These are phyloP conservation scores for Epinephelus fuscoguttatus DNA, from an alignment of 2,113 vertebrate species.

Conservation along the genomic window DNA sequence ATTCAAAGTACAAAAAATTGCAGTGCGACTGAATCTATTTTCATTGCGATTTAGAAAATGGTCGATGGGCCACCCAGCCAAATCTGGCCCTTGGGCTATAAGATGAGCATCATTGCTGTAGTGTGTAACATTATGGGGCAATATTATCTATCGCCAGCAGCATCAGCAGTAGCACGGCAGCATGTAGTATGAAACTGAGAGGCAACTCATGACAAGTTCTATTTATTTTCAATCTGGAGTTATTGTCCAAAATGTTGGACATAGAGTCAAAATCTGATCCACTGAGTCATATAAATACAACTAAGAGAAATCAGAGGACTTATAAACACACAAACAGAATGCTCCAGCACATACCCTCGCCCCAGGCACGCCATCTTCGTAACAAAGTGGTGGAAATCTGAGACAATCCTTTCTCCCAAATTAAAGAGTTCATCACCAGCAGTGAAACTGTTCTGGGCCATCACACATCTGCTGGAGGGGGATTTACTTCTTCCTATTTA, in stretches of 20 bases:
- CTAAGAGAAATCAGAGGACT: neutral
- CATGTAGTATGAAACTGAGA: no score
- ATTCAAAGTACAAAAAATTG: no score
- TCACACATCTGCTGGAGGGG: constrained; percentile 72
- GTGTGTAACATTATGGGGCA: neutral
- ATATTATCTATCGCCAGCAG: neutral
- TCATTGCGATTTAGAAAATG: no score
- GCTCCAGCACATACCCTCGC: neutral
- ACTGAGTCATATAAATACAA: neutral
- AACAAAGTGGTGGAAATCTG: constrained; percentile 30
- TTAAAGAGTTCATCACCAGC: constrained; percentile 64
- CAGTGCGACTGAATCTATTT: no score
- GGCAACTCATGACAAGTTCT: neutral
- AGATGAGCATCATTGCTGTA: no score
- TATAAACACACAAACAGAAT: neutral
- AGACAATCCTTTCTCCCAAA: constrained; percentile 49
- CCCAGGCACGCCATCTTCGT: neutral
- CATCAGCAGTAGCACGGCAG: neutral
- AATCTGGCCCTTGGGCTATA: neutral
- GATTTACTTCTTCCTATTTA: constrained; percentile 77
- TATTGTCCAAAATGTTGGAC: neutral
- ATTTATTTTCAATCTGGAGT: neutral
- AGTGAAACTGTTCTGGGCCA: constrained; percentile 48
- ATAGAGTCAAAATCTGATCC: neutral
- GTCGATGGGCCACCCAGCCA: no score